A percentile compares a stretch with the other conserved stretches of the same genome.
These are phyloP conservation scores for Rallus limicola DNA, from an alignment of 2,113 vertebrate species.

Conservation along the genomic window DNA sequence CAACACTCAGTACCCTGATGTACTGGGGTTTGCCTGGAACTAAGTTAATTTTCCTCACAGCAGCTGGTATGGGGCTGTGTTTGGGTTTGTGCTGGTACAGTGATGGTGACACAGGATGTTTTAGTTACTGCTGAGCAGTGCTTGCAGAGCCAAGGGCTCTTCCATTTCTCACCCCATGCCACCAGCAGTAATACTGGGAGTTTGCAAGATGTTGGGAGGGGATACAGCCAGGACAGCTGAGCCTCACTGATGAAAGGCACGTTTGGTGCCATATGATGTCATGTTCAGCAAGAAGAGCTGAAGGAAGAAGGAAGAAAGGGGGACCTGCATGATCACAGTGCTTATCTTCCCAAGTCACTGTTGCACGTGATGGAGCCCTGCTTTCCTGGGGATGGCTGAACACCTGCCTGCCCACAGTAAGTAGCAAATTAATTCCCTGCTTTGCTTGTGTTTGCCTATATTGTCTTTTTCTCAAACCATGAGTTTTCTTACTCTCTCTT, in stretches of 20 bases:
- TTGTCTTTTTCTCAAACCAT: neutral
- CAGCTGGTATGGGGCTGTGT: neutral
- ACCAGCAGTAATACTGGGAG: neutral
- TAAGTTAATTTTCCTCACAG: neutral
- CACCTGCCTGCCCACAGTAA: neutral
- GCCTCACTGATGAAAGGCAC: neutral
- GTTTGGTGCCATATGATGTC: accelerated
- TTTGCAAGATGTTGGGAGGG: neutral
- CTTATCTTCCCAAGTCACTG: neutral
- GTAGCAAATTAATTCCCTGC: accelerated
- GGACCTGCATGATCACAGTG: accelerated
- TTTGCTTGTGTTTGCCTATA: neutral
- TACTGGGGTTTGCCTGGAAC: neutral
- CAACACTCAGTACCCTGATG: accelerated
- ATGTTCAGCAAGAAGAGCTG: neutral
- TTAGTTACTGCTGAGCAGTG: neutral
- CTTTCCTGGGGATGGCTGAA: neutral
- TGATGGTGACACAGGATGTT: neutral
- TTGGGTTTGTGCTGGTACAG: neutral
- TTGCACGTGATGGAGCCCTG: neutral
- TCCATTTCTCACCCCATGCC: neutral
- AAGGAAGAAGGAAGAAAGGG: neutral
- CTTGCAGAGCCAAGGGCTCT: neutral
- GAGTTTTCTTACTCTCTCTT: neutral
- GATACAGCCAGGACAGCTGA: neutral